These are phyloP conservation scores for Cossypha caffra DNA, from an alignment of 2,797 vertebrate species.

Conservation along the genomic window DNA sequence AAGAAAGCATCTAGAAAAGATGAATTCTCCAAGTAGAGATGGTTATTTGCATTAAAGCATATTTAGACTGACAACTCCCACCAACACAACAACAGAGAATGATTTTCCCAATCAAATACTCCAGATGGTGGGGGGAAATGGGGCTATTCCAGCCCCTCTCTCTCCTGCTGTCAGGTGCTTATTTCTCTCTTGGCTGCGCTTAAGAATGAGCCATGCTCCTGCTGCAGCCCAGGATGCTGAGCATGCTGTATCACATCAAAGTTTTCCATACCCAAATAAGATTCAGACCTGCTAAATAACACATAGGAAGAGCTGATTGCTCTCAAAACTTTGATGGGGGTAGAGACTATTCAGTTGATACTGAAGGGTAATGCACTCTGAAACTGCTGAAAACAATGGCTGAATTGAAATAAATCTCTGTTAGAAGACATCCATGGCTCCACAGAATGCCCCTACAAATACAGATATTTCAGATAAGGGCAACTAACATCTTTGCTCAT, in stretches of 20 bases:
- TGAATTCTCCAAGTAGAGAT: background rate
- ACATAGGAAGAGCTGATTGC: background rate
- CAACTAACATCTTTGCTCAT: constrained; percentile 58
- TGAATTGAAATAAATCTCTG: constrained; percentile 47
- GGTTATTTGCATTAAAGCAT: constrained; percentile 38
- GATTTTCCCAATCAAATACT: background rate
- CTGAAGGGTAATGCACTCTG: constrained; percentile 28
- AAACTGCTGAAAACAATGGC: constrained; percentile 44
- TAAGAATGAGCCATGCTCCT: background rate
- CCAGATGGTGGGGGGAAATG: background rate
- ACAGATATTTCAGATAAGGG: constrained; percentile 47
- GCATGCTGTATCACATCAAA: fast-evolving
- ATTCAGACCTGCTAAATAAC: background rate
- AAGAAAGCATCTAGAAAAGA: constrained; percentile 9
- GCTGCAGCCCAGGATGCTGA: background rate
- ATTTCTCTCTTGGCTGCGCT: background rate
- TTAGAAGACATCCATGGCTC: constrained; percentile 13
- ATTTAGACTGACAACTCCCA: constrained; percentile 47
- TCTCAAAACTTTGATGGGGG: background rate
- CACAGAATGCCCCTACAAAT: background rate
- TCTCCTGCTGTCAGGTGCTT: background rate
- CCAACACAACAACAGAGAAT: constrained; percentile 3
- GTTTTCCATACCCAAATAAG: background rate
- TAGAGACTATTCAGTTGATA: background rate
- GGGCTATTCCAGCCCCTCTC: background rate